Evolutionary conservation across 2,888 invertebrate genomes (phyloP).

Genomic region (Cistogaster globosa): DNA sequence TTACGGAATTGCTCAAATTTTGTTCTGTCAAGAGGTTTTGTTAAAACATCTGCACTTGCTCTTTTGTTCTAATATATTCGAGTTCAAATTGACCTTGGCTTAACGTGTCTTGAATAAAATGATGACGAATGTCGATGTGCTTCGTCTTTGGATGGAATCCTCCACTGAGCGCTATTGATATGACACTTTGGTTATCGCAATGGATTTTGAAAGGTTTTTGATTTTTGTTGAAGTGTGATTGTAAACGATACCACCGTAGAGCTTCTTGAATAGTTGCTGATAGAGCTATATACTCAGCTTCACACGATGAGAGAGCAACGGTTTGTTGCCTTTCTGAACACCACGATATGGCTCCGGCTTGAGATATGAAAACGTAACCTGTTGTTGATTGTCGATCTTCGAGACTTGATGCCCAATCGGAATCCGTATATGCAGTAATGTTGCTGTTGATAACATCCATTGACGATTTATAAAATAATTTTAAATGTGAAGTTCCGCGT

Average conservation of each 20-base stretch:
- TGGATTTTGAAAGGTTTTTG: background rate
- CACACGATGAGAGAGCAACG: slow-evolving; percentile 26
- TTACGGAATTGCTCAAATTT: too few relatives aligned
- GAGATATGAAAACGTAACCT: slow-evolving; percentile 64
- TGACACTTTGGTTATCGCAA: too few relatives aligned
- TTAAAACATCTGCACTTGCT: too few relatives aligned
- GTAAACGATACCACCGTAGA: slow-evolving; percentile 29
- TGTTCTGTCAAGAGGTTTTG: too few relatives aligned
- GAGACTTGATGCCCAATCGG: slow-evolving; percentile 56
- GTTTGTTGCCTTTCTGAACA: slow-evolving; percentile 69
- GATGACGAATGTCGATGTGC: too few relatives aligned
- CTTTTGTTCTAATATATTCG: too few relatives aligned
- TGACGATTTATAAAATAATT: too few relatives aligned
- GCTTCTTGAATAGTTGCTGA: slow-evolving; percentile 66
- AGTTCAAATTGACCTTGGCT: too few relatives aligned
- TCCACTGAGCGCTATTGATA: too few relatives aligned
- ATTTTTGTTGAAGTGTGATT: background rate
- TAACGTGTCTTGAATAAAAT: too few relatives aligned
- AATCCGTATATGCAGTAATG: slow-evolving; percentile 16
- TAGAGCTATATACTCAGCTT: slow-evolving; percentile 71
- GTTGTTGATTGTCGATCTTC: slow-evolving; percentile 63
- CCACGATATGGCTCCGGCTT: slow-evolving; percentile 70
- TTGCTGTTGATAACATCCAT: background rate
- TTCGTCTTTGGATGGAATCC: too few relatives aligned
- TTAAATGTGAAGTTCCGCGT: too few relatives aligned